Percentiles rank a stretch among this genome's conserved stretches.
These are phyloP conservation scores for Cacoxenus indagator DNA, from an alignment of 2,888 invertebrate species.

Conservation along the genomic window DNA sequence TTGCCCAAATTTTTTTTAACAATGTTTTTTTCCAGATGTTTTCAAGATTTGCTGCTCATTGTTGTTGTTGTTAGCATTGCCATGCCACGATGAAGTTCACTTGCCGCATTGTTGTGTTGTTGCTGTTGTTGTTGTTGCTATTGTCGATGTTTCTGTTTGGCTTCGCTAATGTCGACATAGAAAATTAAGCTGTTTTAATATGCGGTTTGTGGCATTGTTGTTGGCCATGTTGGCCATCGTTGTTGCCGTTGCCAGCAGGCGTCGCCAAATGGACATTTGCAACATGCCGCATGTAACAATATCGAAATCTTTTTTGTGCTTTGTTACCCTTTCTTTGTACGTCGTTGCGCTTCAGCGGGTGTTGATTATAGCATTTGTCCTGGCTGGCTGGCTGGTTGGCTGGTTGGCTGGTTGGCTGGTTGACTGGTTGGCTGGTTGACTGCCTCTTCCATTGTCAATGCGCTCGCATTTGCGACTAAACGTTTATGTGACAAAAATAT, in stretches of 20 bases:
- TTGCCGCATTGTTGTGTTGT: background rate
- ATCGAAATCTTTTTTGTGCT: background rate
- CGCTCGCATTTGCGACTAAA: background rate
- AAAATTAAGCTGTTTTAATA: slow-evolving; percentile 28
- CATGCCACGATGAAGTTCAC: background rate
- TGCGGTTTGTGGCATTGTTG: slow-evolving; percentile 25
- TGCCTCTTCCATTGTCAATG: background rate
- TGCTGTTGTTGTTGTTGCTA: background rate
- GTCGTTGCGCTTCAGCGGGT: slow-evolving; percentile 6
- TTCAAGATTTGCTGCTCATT: background rate
- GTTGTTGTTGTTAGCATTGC: background rate
- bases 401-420: background rate
- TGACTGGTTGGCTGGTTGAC: background rate
- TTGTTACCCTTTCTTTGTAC: background rate
- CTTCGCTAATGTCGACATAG: background rate
- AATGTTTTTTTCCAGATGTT: slow-evolving; percentile 6
- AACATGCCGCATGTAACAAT: slow-evolving; percentile 4
- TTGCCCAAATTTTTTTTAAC: background rate
- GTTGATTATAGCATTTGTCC: background rate
- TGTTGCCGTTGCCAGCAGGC: background rate
- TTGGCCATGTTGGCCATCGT: background rate
- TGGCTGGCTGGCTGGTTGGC: too few species aligned
- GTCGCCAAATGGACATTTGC: background rate
- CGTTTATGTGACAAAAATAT: background rate
- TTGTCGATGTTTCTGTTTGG: background rate